phyloP scores from a whole-genome alignment of 2,888 invertebrate genomes.

The Labia minor region DNA sequence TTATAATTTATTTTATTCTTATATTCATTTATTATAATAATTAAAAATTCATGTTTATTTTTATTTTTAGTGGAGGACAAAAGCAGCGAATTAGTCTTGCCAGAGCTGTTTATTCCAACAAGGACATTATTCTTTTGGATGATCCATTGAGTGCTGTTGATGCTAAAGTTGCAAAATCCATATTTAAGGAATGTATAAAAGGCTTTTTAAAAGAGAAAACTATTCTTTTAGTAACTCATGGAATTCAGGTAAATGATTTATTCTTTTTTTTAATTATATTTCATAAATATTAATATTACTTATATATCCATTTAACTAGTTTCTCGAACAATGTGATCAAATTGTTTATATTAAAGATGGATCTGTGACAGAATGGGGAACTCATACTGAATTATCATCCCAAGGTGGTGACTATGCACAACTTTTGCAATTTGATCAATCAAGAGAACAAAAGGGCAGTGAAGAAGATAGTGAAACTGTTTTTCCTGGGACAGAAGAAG shows the following conservation, averaged over 20 bases:
- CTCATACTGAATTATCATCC: slow-evolving; percentile 36
- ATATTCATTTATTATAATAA: too few relatives aligned
- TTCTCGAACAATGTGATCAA: slow-evolving; percentile 40
- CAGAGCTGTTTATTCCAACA: slow-evolving; percentile 37
- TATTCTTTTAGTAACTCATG: slow-evolving; percentile 35
- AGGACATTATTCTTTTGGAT: slow-evolving; percentile 43
- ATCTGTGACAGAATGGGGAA: slow-evolving; percentile 37
- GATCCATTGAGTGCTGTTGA: slow-evolving; percentile 49
- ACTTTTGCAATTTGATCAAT: slow-evolving; percentile 28
- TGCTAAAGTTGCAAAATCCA: slow-evolving; percentile 44
- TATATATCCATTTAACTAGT: slow-evolving; percentile 31
- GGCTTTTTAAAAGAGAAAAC: slow-evolving; percentile 33
- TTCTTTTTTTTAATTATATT: neutral
- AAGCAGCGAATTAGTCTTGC: slow-evolving; percentile 39
- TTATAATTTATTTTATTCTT: too few relatives aligned
- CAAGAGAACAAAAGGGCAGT: slow-evolving; percentile 23
- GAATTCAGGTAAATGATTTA: slow-evolving; percentile 31
- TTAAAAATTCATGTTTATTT: too few relatives aligned
- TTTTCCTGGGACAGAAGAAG: neutral
- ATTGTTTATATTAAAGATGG: slow-evolving; percentile 41
- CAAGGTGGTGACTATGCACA: slow-evolving; percentile 34
- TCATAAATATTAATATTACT: neutral
- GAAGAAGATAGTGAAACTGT: neutral
- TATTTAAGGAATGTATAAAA: slow-evolving; percentile 40
- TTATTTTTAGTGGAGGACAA: slow-evolving; percentile 35